A percentile compares a stretch with the other conserved stretches of the same genome.
Evolutionary conservation across 23 tunicate genomes (phyloP).

Genomic region (Styela plicata): DNA sequence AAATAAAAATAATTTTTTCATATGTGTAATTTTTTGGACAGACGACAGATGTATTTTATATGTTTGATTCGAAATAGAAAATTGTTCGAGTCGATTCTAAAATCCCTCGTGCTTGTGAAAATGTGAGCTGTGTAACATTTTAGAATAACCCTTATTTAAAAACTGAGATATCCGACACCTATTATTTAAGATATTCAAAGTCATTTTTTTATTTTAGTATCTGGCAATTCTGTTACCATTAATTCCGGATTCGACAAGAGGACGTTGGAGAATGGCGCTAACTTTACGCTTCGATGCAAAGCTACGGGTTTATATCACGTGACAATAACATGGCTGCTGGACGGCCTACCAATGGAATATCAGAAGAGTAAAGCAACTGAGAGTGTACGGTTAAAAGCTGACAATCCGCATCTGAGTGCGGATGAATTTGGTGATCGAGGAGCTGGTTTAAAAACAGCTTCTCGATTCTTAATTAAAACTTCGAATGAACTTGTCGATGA

Average conservation of each 20-base stretch:
- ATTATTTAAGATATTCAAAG: no score
- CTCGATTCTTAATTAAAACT: constrained; percentile 8
- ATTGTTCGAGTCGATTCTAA: no score
- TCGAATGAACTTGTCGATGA: constrained; percentile 13
- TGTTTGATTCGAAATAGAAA: no score
- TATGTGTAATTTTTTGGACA: no score
- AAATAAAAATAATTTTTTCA: no score
- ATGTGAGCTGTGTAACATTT: no score
- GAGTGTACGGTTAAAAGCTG: not conserved
- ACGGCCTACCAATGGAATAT: constrained; percentile 26
- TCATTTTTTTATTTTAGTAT: not conserved
- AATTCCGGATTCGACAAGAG: constrained; percentile 17
- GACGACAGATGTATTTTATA: no score
- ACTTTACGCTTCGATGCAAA: constrained; percentile 16
- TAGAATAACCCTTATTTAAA: no score
- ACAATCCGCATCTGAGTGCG: constrained; percentile 9
- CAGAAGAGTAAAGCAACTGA: not conserved
- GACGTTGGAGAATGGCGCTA: not conserved
- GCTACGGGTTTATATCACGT: constrained; percentile 20
- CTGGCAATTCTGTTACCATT: not conserved
- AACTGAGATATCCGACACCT: no score
- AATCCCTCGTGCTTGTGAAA: no score
- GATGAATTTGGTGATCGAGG: not conserved
- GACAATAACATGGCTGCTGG: constrained; percentile 36
- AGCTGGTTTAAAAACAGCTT: not conserved